Base-by-base conservation (phyloP, 2,797 vertebrate species). In the Paguma larvata region DNA sequence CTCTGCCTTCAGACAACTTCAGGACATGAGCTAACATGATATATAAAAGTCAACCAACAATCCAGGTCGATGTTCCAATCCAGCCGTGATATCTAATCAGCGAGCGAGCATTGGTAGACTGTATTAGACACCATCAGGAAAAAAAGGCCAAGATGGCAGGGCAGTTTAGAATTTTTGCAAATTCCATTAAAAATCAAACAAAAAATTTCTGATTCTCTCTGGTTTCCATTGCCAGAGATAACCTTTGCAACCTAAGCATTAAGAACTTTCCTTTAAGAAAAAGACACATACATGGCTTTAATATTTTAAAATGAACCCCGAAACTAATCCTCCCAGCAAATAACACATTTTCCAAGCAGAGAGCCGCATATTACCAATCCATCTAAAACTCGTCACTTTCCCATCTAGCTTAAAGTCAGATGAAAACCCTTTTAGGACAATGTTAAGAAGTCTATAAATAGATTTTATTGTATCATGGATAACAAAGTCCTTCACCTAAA, bases 401-500 rank as follows among this genome's bases (percentile, higher is more conserved):
- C 11, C 21, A 83, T 65, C 44, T 78, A 82, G 80, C 65, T 85
- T 72, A 94, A 70, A 79, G 51, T 48, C 79, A 95, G 25, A n/a
- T 63, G 14, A 89, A 96, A 96, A 51, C 25, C 8, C 8, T 44
- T 95, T 63, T 2, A 89, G 1, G 53, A 48, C 72, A 96, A 94
- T 51, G 59, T 83, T 93, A 92, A 82, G 56, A 84, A 85, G 30
- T 53, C 34, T 30, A 62, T n/a, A 38, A 48, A 68, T 72, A 67
- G 70, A 91, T 68, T 95, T 59, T 79, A 84, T 18, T 80, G 14
- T 85, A 91, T 51, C 51, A n/a, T 72, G 7, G 9, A 67, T 79
- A 95, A 85, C 67, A 48, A 95, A 94, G 67, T 68, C 92, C 72
- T 94, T 95, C 59, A 72, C 51, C 59, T 85, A n/a, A 91, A 97